Base-by-base conservation (phyloP, 2,113 vertebrate species). In the Aegithalos caudatus region DNA sequence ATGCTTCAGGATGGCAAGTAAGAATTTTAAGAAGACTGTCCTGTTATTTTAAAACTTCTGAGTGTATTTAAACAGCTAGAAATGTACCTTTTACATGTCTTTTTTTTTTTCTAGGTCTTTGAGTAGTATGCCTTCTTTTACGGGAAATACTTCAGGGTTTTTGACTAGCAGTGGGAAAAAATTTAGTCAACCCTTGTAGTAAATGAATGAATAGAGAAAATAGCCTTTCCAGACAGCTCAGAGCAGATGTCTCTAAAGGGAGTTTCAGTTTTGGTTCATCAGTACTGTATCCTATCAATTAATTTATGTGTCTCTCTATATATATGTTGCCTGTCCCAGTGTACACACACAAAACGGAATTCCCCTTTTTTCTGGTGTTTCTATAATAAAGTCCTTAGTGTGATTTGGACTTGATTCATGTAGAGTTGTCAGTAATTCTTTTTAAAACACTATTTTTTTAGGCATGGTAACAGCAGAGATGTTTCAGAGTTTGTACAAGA, bases 401-500 rank as follows among this genome's bases (percentile, higher is more conserved):
- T 60, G 33, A 2, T 82, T 91, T 72, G 53, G 45, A 65, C 37
- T 53, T 70, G 53, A 21, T 64, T 69, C 47, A 35, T 62, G 4
- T 61, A 61, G 1, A 4, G 12, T 54, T 67, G 38, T 60, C 11
- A 20, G 24, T 94, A 87, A 77, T 66, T 67, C 10, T 76, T 91
- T 74, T 86, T 56, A 28, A 92, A 93, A 87, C 27, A 10, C 65
- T 83, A 22, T 45, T 81, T 91, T 66, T 86, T 57, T 72, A 99
- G 99, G 99, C 62, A 96, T 99, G 96, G 99, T 99, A 60, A 99
- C 99, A 53, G 99, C 99, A 72, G 99, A 99, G 96, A 98, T 99
- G 98, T 99, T 99, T 97, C 98, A 98, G 50, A 99, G 96, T 95
- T 98, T 97, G 96, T 97, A 97, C 33, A 98, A 98, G 92, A 95